Evolutionary conservation across 2,888 invertebrate genomes (phyloP), one percentile per base, ranked within the genome.

Genomic region (Brenthis daphne): DNA sequence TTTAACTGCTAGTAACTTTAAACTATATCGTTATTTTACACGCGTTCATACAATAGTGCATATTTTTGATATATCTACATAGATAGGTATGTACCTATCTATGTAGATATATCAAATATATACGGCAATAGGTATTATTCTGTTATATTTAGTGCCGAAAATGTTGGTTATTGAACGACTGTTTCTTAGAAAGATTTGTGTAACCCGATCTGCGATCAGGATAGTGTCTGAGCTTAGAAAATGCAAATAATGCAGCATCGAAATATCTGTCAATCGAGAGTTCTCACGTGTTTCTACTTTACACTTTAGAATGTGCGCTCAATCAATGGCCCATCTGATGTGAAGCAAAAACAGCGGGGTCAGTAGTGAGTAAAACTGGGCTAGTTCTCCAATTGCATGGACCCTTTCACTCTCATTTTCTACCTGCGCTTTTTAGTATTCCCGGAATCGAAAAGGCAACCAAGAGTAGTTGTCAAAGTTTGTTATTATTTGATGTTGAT

Each of bases 351-450:
- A 89, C 84, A 69, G 75, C 77, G 77, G 86, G 91, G 92, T 90
- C 91, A 91, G 88, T 82, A 74, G 76, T 75, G 79, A 78, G 85
- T 84, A 88, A 90, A 91, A 89, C 90, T 88, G 83, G 87, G 85
- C 86, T 81, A 82, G 85, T 83, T 87, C 89, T 92, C 92, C 83
- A 83, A 89, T 92, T 91, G 92, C 92, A 89, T 84, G 84, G 92
- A 90, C 91, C 92, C 92, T 92, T 92, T 92, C 92, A 92, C 92
- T 92, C 89, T 92, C 91, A 82, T 84, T 81, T 77, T 82, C 77
- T 92, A 92, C 92, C 92, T 92, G 92, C 90, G 88, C 89, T 92
- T 92, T 92, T 92, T 91, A 85, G 75, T 76, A 71, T 89, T 90
- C 91, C 85, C 78, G 82, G 90, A 90, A 92, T 88, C 83, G 79